Percentiles rank a stretch among this genome's conserved stretches.
Conservation (phyloP, 2,888 invertebrate genomes). For the Phyllotreta striolata region DNA sequence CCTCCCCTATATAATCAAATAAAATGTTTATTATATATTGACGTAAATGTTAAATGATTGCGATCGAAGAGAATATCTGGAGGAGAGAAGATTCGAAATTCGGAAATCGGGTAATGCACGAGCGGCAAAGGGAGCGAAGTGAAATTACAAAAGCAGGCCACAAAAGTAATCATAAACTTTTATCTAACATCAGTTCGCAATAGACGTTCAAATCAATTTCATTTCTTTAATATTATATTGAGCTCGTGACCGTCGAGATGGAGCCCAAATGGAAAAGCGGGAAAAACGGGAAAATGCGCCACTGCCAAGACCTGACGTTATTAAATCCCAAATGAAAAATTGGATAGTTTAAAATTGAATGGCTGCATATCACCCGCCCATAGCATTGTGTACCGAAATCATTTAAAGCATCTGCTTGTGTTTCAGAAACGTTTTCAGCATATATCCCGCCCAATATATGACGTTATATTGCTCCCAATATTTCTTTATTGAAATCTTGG, state of each 20-base stretch:
- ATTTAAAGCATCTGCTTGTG: constrained; percentile 53
- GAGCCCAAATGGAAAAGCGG: constrained; percentile 38
- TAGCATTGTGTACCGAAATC: constrained; percentile 55
- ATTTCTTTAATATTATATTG: constrained; percentile 61
- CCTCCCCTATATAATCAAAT: too few species aligned
- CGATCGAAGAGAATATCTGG: too few species aligned
- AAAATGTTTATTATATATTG: too few species aligned
- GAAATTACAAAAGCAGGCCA: constrained; percentile 41
- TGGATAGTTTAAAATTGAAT: constrained; percentile 63
- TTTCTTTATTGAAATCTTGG: constrained; percentile 37
- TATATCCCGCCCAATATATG: constrained; percentile 38
- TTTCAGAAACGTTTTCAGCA: constrained; percentile 46
- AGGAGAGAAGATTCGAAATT: neutral
- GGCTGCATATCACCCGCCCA: constrained; percentile 53
- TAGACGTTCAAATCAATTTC: constrained; percentile 58
- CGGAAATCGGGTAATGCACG: constrained; percentile 8
- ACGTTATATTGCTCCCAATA: constrained; percentile 37
- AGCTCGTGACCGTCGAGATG: constrained; percentile 57
- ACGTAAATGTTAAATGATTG: too few species aligned
- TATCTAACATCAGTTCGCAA: constrained; percentile 52
- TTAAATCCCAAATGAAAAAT: constrained; percentile 63
- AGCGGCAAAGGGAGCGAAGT: constrained; percentile 12
- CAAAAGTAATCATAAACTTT: constrained; percentile 60
- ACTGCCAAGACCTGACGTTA: constrained; percentile 58
- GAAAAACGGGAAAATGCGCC: constrained; percentile 42